Evolutionary conservation across 2,888 invertebrate genomes (phyloP), one percentile per base, ranked within the genome.

Genomic region (Microctonus hyperodae): DNA sequence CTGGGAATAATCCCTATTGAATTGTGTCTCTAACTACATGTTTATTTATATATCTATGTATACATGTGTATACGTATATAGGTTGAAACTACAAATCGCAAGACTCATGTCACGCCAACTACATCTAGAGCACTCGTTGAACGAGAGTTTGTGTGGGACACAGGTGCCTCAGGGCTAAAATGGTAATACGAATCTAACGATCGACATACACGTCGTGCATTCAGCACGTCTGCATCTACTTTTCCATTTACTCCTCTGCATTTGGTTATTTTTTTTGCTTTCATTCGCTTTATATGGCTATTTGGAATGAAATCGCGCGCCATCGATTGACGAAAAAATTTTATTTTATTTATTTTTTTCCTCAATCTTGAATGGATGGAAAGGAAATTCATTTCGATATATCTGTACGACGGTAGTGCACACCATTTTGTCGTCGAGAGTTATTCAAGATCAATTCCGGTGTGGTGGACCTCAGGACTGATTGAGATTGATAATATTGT

Each of bases 181-280:
- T 67, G 51, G 70, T 72, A 75, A 75, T 75, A 68, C 71, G 73
- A 71, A 70, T 73, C 67, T 69, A 57, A 44, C 44, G 44, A 44
- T 44, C 57, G 44, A 64, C 69, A 65, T 31, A 65, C 56, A 57
- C 58, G 44, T 23, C 23, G 51, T 51, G 44, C 48, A 31, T 31
- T 25, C 31, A 11, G 50, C 37, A 40, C 44, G 37, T 23, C 40
- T 40, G 55, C 31, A 55, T 55, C 57, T 57, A 37, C 37, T 40
- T 20, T 37, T 25, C 23, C 25, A 40, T 59, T 40, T 44, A 40
- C n/a, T 35, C 31, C 25, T 28, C 20, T 60, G 9, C 44, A 53
- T 25, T 35, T 37, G 9, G 3, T 22, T 16, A 1, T 23, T 50
- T 28, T 1, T 62, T 13, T 53, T 16, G 7, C n/a, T 25, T 33